Evolutionary conservation across 2,797 vertebrate species (phyloP), one percentile per base, ranked within the genome.

Genomic region (Gallirallus australis): DNA sequence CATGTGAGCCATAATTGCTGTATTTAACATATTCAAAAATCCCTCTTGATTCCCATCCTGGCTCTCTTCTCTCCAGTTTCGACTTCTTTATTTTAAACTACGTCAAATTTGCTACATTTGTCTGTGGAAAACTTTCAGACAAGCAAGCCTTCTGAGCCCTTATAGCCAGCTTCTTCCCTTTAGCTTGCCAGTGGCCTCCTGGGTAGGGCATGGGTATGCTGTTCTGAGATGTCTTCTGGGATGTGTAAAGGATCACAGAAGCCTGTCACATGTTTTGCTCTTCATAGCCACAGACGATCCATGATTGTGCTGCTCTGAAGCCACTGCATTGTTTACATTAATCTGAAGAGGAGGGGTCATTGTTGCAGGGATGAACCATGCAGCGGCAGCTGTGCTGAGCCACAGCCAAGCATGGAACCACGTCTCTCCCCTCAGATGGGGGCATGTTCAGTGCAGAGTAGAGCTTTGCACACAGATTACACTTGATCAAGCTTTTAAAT

Each of bases 401-500:
- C 60, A 21, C 71, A 59, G 82, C 64, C 53, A 68, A 90, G 40
- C 0, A 0, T 54, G 57, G 69, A 81, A 27, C 48, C 60, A 5
- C 1, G 2, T 70, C 19, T 9, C 15, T 59, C 45, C 76, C 23
- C 52, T 80, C 45, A 78, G 71, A 82, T 39, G 48, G 75, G 89
- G 28, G 17, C 33, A 14, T 11, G 27, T 73, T 90, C 39, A 39
- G 30, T n/a, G 72, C 76, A 77, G 56, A 66, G 37, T 17, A 87
- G 60, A 59, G 40, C 50, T 88, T 91, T 54, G 37, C 9, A 18
- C 61, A 18, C 4, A 10, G 25, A 42, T 71, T 57, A 28, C 35
- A 45, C 87, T 61, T 80, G 50, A 94, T 56, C 24, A 59, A 78
- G 63, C 70, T 88, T 81, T 80, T 75, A 39, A 50, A 25, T 81